Percentiles rank a stretch among this genome's conserved stretches.
phyloP scores from a whole-genome alignment of 2,888 invertebrate species.

The Liposcelis brunnea region DNA sequence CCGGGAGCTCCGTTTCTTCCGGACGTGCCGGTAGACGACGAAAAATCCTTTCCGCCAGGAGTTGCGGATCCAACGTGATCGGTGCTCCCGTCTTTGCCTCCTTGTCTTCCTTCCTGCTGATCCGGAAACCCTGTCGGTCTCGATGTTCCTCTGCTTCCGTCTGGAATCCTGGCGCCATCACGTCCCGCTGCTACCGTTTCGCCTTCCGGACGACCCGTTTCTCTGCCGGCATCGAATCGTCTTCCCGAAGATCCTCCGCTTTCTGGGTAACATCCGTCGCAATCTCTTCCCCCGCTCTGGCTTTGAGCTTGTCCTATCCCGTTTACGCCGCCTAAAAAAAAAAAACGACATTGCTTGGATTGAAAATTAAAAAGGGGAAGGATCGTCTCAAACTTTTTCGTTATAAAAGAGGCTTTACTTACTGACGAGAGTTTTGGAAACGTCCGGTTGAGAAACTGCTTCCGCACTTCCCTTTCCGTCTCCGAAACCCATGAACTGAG shows the following conservation, averaged over 20 bases:
- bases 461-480: conserved; percentile 47
- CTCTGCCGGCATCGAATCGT: conserved; percentile 6
- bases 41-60: too few species aligned
- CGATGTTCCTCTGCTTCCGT: conserved; percentile 10
- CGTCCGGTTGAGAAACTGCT: conserved; percentile 56
- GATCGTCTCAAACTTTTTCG: conserved; percentile 8
- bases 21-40: too few species aligned
- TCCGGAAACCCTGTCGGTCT: conserved; percentile 9
- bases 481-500: conserved; percentile 60
- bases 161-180: conserved; percentile 8
- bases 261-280: conserved; percentile 50
- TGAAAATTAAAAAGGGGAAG: conserved; percentile 11
- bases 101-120: conserved; percentile 12
- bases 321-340: conserved; percentile 48
- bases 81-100: too few species aligned
- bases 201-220: conserved; percentile 4
- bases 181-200: conserved; percentile 3
- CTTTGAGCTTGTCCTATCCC: conserved; percentile 84
- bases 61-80: too few species aligned
- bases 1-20: background rate
- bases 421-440: conserved; percentile 55
- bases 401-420: conserved; percentile 27
- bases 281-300: conserved; percentile 51
- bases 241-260: conserved; percentile 8
- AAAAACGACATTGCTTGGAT: background rate